phyloP scores from a whole-genome alignment of 1,140 invertebrate genomes.

The Hesperophylax magnus region DNA sequence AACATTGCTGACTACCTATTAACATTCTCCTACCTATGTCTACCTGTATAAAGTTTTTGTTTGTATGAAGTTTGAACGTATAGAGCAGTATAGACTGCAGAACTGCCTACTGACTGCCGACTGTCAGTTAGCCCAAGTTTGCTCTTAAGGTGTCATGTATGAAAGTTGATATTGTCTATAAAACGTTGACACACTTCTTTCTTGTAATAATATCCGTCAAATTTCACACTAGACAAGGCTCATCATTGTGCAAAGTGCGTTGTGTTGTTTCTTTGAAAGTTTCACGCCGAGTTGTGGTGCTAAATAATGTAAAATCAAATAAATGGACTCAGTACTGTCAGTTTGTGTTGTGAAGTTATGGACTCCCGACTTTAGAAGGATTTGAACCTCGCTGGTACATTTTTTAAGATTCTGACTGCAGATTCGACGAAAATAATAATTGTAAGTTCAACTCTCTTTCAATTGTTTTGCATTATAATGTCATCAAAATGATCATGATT shows the following conservation, averaged over 20 bases:
- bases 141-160: conserved; percentile 9
- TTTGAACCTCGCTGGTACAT: too few species aligned
- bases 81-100: neutral
- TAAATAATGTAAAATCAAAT: too few species aligned
- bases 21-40: neutral
- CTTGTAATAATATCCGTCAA: neutral
- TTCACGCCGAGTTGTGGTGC: too few species aligned
- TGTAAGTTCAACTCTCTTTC: too few species aligned
- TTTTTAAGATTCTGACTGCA: too few species aligned
- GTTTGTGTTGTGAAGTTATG: conserved; percentile 14
- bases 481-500: too few species aligned
- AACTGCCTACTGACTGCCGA: neutral
- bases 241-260: neutral
- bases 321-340: neutral
- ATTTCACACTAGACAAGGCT: neutral
- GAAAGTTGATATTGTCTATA: conserved; percentile 27
- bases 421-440: too few species aligned
- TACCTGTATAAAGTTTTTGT: conserved; percentile 5
- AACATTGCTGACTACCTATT: too few species aligned
- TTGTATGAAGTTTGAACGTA: neutral
- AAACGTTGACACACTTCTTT: conserved; percentile 12
- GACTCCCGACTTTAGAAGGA: too few species aligned
- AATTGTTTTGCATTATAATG: too few species aligned
- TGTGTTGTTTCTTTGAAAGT: neutral
- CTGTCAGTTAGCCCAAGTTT: neutral